Evolutionary conservation across 2,113 vertebrate genomes (phyloP), one percentile per base, ranked within the genome.

Genomic region (Psilopogon haemacephalus): DNA sequence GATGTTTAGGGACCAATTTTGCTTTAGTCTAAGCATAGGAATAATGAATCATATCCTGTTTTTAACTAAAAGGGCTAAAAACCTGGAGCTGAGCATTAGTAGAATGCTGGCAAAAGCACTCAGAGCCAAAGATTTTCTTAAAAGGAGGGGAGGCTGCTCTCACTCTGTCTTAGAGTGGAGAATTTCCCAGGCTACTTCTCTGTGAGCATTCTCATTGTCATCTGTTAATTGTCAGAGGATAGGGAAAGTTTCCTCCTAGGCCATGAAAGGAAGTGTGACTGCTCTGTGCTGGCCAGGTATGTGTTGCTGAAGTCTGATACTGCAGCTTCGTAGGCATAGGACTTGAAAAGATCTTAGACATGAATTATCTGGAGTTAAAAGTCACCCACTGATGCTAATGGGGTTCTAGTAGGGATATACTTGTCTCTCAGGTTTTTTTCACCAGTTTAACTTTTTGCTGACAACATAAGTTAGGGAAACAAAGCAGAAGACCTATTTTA

Each of bases 191-290:
- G 28, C 30, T 35, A 20, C 11, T 32, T 71, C 40, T 89, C 56
- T 76, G 48, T 65, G 70, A 85, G 60, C 84, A 67, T 96, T 95
- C 80, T 88, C 55, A 42, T 1, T 79, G 74, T 92, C 62, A 58
- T 95, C 90, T 93, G 90, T 69, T 65, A 62, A 73, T 65, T 82
- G 80, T 96, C 88, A 93, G 59, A 75, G 58, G 38, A 15, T 20
- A 69, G 70, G 40, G 40, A 69, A 88, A 69, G 48, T 35, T 90
- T 65, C 52, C 15, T 80, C 1, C 0, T 74, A 74, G 42, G 67
- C 94, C 94, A 82, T 96, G 86, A 96, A 93, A 95, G 95, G 95
- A 90, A 96, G 67, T 12, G 27, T 78, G 67, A 71, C 77, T 64
- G 55, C 37, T 91, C 38, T 76, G 35, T 48, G 32, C 64, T 93